Evolutionary conservation across 64 coral and sea anemone genomes (phyloP).

Genomic region (Montipora capricornis): DNA sequence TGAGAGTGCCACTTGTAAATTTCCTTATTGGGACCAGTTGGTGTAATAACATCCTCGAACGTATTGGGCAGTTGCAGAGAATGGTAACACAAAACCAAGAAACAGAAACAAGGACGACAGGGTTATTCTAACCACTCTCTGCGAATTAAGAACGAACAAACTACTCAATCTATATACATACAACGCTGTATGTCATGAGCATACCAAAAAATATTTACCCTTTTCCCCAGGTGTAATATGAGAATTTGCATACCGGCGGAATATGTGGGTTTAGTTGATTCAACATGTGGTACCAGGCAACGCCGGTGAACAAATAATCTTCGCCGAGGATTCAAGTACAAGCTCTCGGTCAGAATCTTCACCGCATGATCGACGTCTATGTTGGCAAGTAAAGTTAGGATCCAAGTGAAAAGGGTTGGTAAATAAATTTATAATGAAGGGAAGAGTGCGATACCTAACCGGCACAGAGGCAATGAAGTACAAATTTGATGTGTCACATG

Average conservation of each 20-base stretch:
- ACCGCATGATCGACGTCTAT: too few relatives aligned
- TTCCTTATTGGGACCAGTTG: slow-evolving; percentile 72
- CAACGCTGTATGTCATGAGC: neutral
- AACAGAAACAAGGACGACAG: neutral
- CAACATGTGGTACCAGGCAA: neutral
- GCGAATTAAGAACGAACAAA: neutral
- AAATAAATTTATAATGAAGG: too few relatives aligned
- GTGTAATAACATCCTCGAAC: slow-evolving; percentile 75
- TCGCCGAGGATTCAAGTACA: neutral
- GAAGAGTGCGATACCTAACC: too few relatives aligned
- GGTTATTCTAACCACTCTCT: neutral
- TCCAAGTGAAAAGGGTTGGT: too few relatives aligned
- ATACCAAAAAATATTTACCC: neutral
- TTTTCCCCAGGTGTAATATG: neutral
- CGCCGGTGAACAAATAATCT: slow-evolving; percentile 2
- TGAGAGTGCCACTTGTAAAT: slow-evolving; percentile 4
- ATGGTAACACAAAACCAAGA: slow-evolving; percentile 15
- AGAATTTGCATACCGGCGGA: neutral
- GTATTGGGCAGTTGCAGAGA: slow-evolving; percentile 30
- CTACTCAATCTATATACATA: neutral
- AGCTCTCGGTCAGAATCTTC: too few relatives aligned
- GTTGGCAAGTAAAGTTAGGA: too few relatives aligned
- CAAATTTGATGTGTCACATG: too few relatives aligned
- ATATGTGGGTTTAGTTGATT: neutral
- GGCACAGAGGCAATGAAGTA: too few relatives aligned